Evolutionary conservation across 2,113 vertebrate genomes (phyloP), one percentile per base, ranked within the genome.

Genomic region (Copsychus sechellarum): DNA sequence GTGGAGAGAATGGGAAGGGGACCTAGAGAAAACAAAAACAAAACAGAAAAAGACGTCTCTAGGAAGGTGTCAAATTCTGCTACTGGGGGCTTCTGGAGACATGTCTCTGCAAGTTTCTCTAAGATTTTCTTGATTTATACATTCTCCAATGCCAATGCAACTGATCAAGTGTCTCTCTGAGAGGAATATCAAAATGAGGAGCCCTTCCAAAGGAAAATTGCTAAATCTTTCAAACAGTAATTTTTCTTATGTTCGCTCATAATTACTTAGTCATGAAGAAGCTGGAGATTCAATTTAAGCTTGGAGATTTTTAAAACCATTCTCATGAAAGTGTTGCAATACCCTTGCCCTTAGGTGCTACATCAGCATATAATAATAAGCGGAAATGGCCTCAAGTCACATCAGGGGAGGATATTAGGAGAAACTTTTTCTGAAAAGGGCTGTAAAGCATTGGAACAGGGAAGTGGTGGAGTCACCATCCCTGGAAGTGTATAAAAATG

Each of bases 391-490:
- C 36, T 73, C 33, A 36, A 33, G 8, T 36, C 51, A 33, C 54
- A 51, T 14, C 19, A 60, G 10, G 14, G 12, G 19, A 28, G 8
- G 4, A 33, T 43, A 73, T 36, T 20, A 43, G 11, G 19, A 23
- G 33, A 71, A 5, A 4, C 0, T 2, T 12, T 51, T 71, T 26
- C 23, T 1, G 0, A 20, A 31, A 31, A 71, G 14, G 4, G 9
- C 20, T 58, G 23, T 24, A 56, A 71, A 56, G 7, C 13, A 8
- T 25, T 62, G 29, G 57, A 56, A 48, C 25, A 26, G 21, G 17
- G 34, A 73, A 58, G 11, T 45, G 11, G 7, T 81, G 38, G 24
- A 67, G n/a, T 53, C 38, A 31, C 43, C 11, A 67, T 38, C 28
- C 11, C n/a, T 81, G 53, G 6, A 67, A 74, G 3, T 17, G 8